A percentile compares a stretch with the other conserved stretches of the same genome.
Evolutionary conservation across 2,113 vertebrate genomes (phyloP).

Genomic region (Platysteira castanea): DNA sequence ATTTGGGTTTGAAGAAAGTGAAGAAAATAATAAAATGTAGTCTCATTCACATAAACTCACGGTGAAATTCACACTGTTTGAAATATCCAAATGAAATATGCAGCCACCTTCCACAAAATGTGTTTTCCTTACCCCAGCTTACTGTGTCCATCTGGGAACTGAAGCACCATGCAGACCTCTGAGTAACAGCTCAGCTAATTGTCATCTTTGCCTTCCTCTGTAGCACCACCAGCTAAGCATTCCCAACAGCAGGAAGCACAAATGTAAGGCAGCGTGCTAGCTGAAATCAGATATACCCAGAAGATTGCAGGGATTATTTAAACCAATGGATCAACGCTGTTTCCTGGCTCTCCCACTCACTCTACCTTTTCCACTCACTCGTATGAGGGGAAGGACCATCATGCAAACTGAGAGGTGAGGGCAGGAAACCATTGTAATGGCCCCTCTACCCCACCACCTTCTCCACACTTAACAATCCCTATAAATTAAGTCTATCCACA

Average conservation of each 20-base stretch:
- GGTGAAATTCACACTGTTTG: background rate
- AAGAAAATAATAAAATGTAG: background rate
- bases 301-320: background rate
- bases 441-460: background rate
- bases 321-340: background rate
- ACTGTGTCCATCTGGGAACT: background rate
- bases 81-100: background rate
- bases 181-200: background rate
- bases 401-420: background rate
- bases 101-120: background rate
- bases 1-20: background rate
- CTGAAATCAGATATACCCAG: background rate
- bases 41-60: background rate
- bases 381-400: background rate
- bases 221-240: background rate
- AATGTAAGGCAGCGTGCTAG: background rate
- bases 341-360: background rate
- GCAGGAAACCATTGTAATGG: background rate
- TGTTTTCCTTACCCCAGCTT: background rate
- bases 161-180: background rate
- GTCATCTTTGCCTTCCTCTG: conserved; percentile 4
- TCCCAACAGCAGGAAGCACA: background rate
- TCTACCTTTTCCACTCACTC: background rate
- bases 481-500: background rate
- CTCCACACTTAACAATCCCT: background rate